Evolutionary conservation across 2,113 vertebrate species (phyloP).

Genomic region (Dasypus novemcinctus): DNA sequence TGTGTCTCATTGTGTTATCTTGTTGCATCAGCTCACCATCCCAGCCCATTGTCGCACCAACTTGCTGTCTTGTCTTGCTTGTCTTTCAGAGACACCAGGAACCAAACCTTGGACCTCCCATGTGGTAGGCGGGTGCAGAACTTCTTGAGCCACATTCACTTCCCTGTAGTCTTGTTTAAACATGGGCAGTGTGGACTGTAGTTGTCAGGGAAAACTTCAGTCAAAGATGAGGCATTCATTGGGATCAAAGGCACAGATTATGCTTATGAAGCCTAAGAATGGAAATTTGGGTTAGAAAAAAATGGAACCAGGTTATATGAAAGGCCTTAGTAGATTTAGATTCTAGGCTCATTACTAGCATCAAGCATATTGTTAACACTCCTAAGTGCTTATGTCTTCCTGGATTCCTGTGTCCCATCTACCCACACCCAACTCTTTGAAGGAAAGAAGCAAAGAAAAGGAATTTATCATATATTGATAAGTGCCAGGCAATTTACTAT

Average conservation of each 20-base stretch:
- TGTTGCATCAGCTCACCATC: too few relatives aligned
- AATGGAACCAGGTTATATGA: neutral
- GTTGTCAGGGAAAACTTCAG: neutral
- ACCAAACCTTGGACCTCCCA: too few relatives aligned
- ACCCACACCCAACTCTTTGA: neutral
- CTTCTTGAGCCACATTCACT: too few relatives aligned
- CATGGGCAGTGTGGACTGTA: neutral
- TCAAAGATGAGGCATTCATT: neutral
- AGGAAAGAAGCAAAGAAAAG: neutral
- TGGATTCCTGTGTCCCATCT: neutral
- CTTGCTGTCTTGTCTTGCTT: too few relatives aligned
- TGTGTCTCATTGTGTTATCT: too few relatives aligned
- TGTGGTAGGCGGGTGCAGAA: too few relatives aligned
- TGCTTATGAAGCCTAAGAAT: neutral
- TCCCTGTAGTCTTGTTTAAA: too few relatives aligned
- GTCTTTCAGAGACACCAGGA: too few relatives aligned
- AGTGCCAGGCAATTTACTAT: neutral
- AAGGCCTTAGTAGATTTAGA: neutral
- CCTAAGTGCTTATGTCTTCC: neutral
- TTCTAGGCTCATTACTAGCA: neutral
- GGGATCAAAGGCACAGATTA: neutral
- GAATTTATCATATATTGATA: neutral
- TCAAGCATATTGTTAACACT: neutral
- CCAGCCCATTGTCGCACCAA: too few relatives aligned
- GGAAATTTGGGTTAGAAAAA: neutral